A percentile compares a stretch with the other conserved stretches of the same genome.
These are phyloP conservation scores for Microchrysa polita DNA, from an alignment of 2,888 invertebrate genomes.

Conservation along the genomic window DNA sequence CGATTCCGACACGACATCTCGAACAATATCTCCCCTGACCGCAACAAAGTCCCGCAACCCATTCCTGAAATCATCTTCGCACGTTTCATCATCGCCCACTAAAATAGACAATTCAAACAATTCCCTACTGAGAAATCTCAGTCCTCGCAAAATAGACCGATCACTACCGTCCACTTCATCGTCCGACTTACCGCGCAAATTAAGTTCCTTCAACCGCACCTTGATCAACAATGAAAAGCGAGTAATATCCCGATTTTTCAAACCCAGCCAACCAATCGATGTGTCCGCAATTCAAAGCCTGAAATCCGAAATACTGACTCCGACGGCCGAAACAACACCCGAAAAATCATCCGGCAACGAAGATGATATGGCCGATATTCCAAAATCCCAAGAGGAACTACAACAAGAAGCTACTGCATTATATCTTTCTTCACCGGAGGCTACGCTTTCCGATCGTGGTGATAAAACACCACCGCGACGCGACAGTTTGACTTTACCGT, in stretches of 20 bases:
- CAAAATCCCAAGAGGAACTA: constrained; percentile 29
- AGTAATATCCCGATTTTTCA: constrained; percentile 72
- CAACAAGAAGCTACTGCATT: constrained; percentile 15
- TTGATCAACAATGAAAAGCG: constrained; percentile 62
- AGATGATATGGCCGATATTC: background rate
- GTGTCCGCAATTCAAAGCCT: constrained; percentile 43
- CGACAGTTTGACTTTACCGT: background rate
- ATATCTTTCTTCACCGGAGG: constrained; percentile 41
- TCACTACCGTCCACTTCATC: background rate
- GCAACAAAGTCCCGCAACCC: constrained; percentile 59
- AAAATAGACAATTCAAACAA: constrained; percentile 49
- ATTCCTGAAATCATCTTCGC: constrained; percentile 56
- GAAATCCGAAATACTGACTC: background rate
- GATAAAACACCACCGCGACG: constrained; percentile 41
- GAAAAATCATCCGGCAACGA: background rate
- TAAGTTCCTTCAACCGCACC: constrained; percentile 68
- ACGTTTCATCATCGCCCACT: constrained; percentile 45
- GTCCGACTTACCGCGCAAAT: constrained; percentile 55
- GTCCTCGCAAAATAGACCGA: constrained; percentile 32
- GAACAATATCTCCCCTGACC: constrained; percentile 52
- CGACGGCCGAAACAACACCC: background rate
- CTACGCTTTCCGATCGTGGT: constrained; percentile 30
- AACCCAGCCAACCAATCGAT: constrained; percentile 56
- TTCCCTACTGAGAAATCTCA: constrained; percentile 45
- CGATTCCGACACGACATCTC: constrained; percentile 41